Base-by-base conservation (phyloP, 1,140 invertebrate genomes). In the Monomorium pharaonis region DNA sequence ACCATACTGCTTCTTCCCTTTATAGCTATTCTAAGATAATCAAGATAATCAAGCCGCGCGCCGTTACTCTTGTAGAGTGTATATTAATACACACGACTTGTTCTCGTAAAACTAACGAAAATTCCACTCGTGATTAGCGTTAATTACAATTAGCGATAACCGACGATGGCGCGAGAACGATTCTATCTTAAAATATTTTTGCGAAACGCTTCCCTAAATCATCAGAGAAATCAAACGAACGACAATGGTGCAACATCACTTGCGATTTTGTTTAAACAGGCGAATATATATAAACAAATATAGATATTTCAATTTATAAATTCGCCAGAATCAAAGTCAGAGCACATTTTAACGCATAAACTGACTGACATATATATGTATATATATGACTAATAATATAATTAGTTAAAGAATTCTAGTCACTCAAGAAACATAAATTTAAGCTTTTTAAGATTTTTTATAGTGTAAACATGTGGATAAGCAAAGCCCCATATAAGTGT, bases 151-250 rank as follows among this genome's bases (percentile, higher is more conserved):
- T 24, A 24, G 44, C 24, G 21, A 56, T 80, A 80, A 54, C 30
- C 27, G 62, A 67, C 16, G 9, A 42, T 2, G 3, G 1, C n/a
- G 1, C n/a, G 56, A 14, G 14, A 37, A 42, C n/a, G 37, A 83
- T 60, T 42, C 78, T 47, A 47, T 21, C 67, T 54, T 74, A 74
- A 67, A 83, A 47, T 83, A 74, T 83, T 74, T 74, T 83, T 74
- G 67, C 37, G 54, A 83, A 74, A 83, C 37, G 37, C 51, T 60
- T 74, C 42, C 14, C 16, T 72, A 21, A 62, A 14, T 37, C 49
- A 49, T 14, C 30, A 27, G n/a, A 83, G 24, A 30, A n/a, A 83
- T 83, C 67, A 83, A 81, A 83, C 58, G 30, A 78, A 62, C 5
- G 62, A 74, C 67, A 74, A 70, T 58, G 65, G n/a, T 54, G 42